phyloP scores from a whole-genome alignment of 2,113 vertebrate species.

The Speoplatyrhinus poulsoni region DNA sequence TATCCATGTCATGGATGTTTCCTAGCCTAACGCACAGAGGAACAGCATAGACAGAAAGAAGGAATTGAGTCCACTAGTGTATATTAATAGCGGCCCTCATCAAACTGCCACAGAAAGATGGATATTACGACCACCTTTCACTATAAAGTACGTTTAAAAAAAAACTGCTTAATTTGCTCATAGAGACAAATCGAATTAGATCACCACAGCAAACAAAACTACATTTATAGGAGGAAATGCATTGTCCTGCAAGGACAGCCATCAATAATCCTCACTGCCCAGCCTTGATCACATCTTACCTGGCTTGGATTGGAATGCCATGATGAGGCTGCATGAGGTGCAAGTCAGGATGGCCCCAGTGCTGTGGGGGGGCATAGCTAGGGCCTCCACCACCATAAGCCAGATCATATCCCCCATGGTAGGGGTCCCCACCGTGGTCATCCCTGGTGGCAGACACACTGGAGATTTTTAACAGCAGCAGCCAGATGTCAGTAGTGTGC shows the following conservation, averaged over 20 bases:
- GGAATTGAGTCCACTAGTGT: no score
- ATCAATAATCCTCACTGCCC: not conserved
- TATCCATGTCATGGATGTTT: conserved; percentile 87
- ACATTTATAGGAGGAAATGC: no score
- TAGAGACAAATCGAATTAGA: not conserved
- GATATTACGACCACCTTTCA: not conserved
- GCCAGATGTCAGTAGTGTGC: not conserved
- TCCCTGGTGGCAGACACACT: conserved; percentile 76
- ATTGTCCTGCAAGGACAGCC: not conserved
- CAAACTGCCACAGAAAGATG: not conserved
- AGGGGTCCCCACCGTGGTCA: conserved; percentile 88
- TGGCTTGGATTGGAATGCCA: conserved; percentile 89
- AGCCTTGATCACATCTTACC: conserved; percentile 70
- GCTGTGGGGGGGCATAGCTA: conserved; percentile 90
- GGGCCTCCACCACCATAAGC: conserved; percentile 88
- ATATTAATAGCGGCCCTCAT: no score
- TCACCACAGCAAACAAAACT: not conserved
- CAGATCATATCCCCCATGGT: conserved; percentile 88
- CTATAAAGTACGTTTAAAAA: no score
- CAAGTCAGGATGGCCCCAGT: conserved; percentile 89
- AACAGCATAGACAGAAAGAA: not conserved
- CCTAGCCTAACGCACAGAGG: conserved; percentile 76
- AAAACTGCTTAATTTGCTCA: no score
- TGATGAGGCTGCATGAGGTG: conserved; percentile 90
- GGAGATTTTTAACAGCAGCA: not conserved